phyloP scores from a whole-genome alignment of 64 coral and sea anemone species.

The Stichodactyla helianthus region DNA sequence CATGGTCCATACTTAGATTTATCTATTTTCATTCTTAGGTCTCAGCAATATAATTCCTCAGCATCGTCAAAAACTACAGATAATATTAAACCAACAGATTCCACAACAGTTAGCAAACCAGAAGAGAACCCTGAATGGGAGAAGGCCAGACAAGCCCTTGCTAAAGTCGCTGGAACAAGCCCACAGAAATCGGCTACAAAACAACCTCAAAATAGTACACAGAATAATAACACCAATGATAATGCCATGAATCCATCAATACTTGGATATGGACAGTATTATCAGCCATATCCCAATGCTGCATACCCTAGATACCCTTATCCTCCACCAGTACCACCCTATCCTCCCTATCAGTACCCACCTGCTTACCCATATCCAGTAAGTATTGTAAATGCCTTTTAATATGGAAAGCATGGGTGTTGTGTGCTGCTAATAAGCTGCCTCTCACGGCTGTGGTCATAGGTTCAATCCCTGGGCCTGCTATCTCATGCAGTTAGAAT shows the following conservation, averaged over 20 bases:
- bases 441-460: too few species aligned
- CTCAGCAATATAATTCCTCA: background rate
- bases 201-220: background rate
- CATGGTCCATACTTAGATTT: background rate
- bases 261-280: conserved; percentile 39
- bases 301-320: conserved; percentile 19
- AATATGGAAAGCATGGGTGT: too few species aligned
- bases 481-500: too few species aligned
- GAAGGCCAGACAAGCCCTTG: conserved; percentile 61
- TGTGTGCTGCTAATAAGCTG: too few species aligned
- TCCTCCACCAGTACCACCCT: background rate
- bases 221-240: conserved; percentile 2
- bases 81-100: conserved; percentile 4
- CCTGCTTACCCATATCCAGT: conserved; percentile 31
- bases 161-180: conserved; percentile 48
- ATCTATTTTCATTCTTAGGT: background rate
- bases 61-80: background rate
- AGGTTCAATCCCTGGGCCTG: too few species aligned
- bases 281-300: conserved; percentile 26
- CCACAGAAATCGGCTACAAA: conserved; percentile 13
- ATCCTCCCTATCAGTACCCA: background rate
- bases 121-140: conserved; percentile 68
- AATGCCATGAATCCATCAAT: background rate
- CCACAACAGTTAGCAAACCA: conserved; percentile 25
- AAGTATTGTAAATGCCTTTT: background rate